Evolutionary conservation across 2,113 vertebrate species (phyloP).

Genomic region (Paracanthobrama guichenoti): DNA sequence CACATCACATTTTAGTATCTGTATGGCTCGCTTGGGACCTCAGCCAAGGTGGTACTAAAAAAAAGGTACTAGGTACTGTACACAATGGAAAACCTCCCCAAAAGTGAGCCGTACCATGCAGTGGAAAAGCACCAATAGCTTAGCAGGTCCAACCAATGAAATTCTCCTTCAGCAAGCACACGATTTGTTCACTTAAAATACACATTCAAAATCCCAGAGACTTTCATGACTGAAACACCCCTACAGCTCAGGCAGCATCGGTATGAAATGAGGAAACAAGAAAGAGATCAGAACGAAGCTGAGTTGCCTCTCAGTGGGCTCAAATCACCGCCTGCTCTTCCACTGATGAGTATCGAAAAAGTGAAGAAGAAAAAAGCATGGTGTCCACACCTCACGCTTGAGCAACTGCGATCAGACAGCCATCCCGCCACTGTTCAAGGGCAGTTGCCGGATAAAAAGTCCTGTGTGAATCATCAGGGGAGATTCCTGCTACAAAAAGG

Average conservation of each 20-base stretch:
- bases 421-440: conserved; percentile 61
- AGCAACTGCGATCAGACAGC: conserved; percentile 65
- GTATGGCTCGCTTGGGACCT: too few relatives aligned
- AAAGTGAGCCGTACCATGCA: too few relatives aligned
- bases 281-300: conserved; percentile 56
- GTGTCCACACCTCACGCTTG: conserved; percentile 52
- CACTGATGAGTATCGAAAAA: conserved; percentile 57
- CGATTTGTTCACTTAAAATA: neutral
- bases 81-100: too few relatives aligned
- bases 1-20: too few relatives aligned
- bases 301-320: conserved; percentile 63
- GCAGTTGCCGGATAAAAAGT: conserved; percentile 58
- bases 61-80: too few relatives aligned
- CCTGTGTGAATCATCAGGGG: conserved; percentile 50
- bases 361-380: conserved; percentile 37
- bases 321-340: conserved; percentile 60
- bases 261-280: conserved; percentile 51
- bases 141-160: neutral
- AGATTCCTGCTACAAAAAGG: conserved; percentile 40
- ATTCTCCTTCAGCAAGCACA: neutral
- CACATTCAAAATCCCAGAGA: neutral
- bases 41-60: too few relatives aligned
- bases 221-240: neutral
- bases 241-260: conserved; percentile 54
- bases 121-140: too few relatives aligned